phyloP scores from a whole-genome alignment of 2,888 invertebrate genomes.

The Diarsia brunnea region DNA sequence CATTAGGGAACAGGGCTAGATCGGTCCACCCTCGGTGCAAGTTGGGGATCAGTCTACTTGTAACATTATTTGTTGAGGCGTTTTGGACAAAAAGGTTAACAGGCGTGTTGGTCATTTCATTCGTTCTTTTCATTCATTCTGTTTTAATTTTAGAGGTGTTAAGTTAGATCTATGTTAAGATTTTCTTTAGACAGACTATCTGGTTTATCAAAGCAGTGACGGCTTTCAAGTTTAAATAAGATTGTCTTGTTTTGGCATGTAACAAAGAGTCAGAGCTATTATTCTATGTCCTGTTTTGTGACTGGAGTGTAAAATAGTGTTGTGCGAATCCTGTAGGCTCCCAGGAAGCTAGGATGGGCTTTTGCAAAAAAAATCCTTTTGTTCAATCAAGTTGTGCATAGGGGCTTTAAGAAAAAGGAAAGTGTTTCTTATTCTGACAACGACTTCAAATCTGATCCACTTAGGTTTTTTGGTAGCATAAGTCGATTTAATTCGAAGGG shows the following conservation, averaged over 20 bases:
- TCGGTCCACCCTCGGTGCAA: constrained; percentile 36
- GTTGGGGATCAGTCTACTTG: constrained; percentile 27
- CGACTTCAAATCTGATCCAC: too few species aligned
- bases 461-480: too few species aligned
- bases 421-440: too few species aligned
- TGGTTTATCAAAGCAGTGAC: neutral
- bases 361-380: neutral
- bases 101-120: neutral
- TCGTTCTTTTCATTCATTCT: neutral
- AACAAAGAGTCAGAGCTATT: neutral
- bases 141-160: neutral
- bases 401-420: too few species aligned
- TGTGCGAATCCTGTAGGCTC: too few species aligned
- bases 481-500: too few species aligned
- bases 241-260: neutral
- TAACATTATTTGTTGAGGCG: constrained; percentile 29
- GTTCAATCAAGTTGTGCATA: too few species aligned
- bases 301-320: too few species aligned
- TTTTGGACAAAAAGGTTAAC: constrained; percentile 15
- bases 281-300: neutral
- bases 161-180: neutral
- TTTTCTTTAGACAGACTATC: neutral
- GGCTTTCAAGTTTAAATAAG: neutral
- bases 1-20: constrained; percentile 35
- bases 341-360: neutral